Evolutionary conservation across 2,113 vertebrate genomes (phyloP), one percentile per base, ranked within the genome.

Genomic region (Hypomesus transpacificus): DNA sequence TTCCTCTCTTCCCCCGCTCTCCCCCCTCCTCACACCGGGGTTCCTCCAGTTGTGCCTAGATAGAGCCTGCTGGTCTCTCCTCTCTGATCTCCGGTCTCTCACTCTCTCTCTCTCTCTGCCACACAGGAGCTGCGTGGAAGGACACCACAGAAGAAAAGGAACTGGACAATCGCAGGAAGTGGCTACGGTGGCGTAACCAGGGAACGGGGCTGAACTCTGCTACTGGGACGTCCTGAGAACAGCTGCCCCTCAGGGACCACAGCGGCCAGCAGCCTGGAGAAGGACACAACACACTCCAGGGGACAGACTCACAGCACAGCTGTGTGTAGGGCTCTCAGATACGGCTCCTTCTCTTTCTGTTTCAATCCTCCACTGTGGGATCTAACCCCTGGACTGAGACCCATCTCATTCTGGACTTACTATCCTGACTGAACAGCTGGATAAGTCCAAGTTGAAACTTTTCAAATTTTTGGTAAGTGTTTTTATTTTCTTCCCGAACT

Each of bases 91-190:
- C 69, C 54, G 66, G 6, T 65, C 52, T 71, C 67, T 39, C 52
- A 70, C 65, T 73, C 78, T 66, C 67, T 39, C 52, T 71, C 65
- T 73, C 78, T 66, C 79, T 75, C 68, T 59, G 81, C 67, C 61
- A 46, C 39, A 78, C 51, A 70, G 73, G 74, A 75, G 69, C 66
- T 71, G 73, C 76, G 68, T 73, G 3, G 14, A 72, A 78, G 73
- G 84, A 60, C 68, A 77, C 63, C 77, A 68, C 77, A 56, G 53
- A 56, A 56, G n/a, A 56, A 77, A 81, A 88, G 58, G 74, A 67
- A 84, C 84, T 67, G 85, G 90, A 94, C 92, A 95, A 95, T 94
- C 91, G 92, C 93, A 95, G 94, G 93, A 95, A 93, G 87, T 46
- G 39, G 39, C 39, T 46, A 46, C 39, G 9, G 39, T 46, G 9